These are phyloP conservation scores for Chrysopa pallens DNA, from an alignment of 1,140 invertebrate species.

Conservation along the genomic window DNA sequence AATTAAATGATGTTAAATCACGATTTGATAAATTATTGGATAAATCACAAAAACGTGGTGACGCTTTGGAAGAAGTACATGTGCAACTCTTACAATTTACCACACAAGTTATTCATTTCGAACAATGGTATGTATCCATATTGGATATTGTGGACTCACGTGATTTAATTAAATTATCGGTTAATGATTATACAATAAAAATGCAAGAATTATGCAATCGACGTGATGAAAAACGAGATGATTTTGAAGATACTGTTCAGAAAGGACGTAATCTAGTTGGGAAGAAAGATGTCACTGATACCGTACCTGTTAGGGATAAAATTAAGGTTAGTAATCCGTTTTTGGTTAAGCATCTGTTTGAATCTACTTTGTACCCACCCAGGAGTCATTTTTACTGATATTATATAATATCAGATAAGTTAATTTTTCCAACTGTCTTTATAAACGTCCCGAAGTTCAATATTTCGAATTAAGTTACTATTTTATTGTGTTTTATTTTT, in stretches of 20 bases:
- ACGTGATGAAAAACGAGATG: conserved; percentile 20
- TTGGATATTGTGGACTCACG: conserved; percentile 58
- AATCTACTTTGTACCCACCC: background rate
- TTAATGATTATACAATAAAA: conserved; percentile 46
- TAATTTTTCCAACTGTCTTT: too few species aligned
- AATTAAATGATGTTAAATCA: conserved; percentile 64
- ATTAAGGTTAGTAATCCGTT: conserved; percentile 38
- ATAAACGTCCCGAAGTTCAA: too few species aligned
- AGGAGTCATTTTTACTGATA: conserved; percentile 1
- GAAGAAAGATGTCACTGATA: conserved; percentile 81
- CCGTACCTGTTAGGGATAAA: conserved; percentile 63
- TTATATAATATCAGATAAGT: too few species aligned
- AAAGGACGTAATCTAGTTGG: conserved; percentile 68
- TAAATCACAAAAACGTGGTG: conserved; percentile 54
- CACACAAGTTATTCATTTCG: conserved; percentile 44
- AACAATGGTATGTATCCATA: conserved; percentile 50
- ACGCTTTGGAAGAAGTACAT: conserved; percentile 67
- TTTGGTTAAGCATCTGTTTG: too few species aligned
- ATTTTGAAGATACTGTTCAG: conserved; percentile 58
- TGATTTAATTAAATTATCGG: conserved; percentile 44
- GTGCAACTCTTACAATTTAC: conserved; percentile 50
- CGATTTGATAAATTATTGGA: conserved; percentile 75
- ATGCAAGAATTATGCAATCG: conserved; percentile 30
- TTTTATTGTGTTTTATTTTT: conserved; percentile 2
- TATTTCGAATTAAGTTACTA: too few species aligned